phyloP scores from a whole-genome alignment of 2,888 invertebrate genomes.

The Xanthorhoe designata region DNA sequence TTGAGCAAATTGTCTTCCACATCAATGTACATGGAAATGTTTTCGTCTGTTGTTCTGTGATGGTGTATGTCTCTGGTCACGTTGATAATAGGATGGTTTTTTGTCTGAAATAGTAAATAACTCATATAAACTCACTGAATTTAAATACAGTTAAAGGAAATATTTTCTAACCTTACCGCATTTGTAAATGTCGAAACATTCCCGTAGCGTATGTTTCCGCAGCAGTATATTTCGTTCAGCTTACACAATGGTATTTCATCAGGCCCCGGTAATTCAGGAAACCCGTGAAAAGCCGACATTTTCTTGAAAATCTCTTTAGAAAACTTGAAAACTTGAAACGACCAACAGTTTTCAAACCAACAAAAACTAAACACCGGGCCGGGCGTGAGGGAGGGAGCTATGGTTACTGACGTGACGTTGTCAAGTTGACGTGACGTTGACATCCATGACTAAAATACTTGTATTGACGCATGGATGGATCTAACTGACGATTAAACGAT shows the following conservation, averaged over 20 bases:
- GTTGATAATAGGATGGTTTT: slow-evolving; percentile 89
- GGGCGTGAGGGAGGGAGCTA: too few species aligned
- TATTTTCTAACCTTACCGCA: slow-evolving; percentile 79
- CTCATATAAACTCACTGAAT: slow-evolving; percentile 10
- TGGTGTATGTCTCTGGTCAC: slow-evolving; percentile 88
- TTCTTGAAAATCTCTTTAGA: slow-evolving; percentile 9
- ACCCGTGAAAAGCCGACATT: slow-evolving; percentile 83
- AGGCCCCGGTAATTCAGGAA: slow-evolving; percentile 79
- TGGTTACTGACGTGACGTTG: too few species aligned
- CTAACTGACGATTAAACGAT: too few species aligned
- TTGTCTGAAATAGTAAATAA: slow-evolving; percentile 74
- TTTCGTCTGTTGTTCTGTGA: slow-evolving; percentile 81
- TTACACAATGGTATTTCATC: slow-evolving; percentile 87
- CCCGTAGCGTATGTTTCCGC: slow-evolving; percentile 83
- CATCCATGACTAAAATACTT: too few species aligned
- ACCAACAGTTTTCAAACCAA: background rate
- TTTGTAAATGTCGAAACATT: slow-evolving; percentile 85
- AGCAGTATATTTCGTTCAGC: slow-evolving; percentile 87
- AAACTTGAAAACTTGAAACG: too few species aligned
- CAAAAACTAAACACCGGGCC: background rate
- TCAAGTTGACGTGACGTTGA: too few species aligned
- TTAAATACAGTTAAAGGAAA: slow-evolving; percentile 11
- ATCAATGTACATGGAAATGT: slow-evolving; percentile 84
- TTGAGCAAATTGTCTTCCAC: slow-evolving; percentile 91
- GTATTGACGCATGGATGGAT: too few species aligned